phyloP scores from a whole-genome alignment of 2,113 vertebrate species.

The Thomomys bottae region DNA sequence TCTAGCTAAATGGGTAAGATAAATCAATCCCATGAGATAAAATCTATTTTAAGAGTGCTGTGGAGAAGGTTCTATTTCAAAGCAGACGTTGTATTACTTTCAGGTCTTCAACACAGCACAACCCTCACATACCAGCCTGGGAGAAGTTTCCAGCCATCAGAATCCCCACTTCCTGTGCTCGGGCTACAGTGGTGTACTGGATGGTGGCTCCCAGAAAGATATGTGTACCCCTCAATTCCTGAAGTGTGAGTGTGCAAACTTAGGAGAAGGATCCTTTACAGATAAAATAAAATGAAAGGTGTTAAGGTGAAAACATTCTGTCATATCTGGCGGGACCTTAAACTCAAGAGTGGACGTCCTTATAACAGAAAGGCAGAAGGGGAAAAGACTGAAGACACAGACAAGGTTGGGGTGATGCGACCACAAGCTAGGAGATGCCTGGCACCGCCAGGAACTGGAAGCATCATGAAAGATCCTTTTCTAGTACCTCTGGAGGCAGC shows the following conservation, averaged over 20 bases:
- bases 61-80: constrained; percentile 65
- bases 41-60: constrained; percentile 73
- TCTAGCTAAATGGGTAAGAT: constrained; percentile 75
- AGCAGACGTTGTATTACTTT: constrained; percentile 29
- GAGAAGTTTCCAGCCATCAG: neutral
- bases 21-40: constrained; percentile 78
- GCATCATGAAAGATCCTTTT: neutral
- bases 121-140: neutral
- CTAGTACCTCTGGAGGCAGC: accelerated
- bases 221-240: neutral
- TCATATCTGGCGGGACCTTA: neutral
- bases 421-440: accelerated
- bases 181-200: accelerated
- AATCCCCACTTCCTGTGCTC: neutral
- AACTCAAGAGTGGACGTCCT: neutral
- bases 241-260: neutral
- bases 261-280: neutral
- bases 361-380: neutral
- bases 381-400: neutral
- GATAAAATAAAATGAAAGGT: neutral
- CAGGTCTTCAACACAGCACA: neutral
- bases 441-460: too few species aligned
- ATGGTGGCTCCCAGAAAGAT: neutral
- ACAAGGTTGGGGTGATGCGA: accelerated
- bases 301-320: neutral